These are phyloP conservation scores for Chrysogorgia sp. DNA, from an alignment of 92 coral and sea anemone species.

Conservation along the genomic window DNA sequence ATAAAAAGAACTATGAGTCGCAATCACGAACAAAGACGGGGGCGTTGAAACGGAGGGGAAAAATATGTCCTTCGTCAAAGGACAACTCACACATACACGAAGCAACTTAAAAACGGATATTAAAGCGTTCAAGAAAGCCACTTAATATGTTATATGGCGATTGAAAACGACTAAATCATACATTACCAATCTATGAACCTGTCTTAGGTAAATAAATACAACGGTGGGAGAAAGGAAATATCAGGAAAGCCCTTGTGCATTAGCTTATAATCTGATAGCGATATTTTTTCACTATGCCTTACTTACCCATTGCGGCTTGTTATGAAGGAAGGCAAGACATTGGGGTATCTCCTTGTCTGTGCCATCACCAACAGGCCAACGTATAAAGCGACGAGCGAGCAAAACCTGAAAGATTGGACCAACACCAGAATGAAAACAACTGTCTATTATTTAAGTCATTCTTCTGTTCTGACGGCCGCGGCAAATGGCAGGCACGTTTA, in stretches of 20 bases:
- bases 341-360: not conserved
- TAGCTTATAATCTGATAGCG: not conserved
- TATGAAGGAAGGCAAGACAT: not conserved
- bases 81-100: constrained; percentile 27
- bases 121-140: not conserved
- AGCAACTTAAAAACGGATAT: not conserved
- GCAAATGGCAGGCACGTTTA: not conserved
- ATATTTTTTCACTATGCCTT: not conserved
- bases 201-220: not conserved
- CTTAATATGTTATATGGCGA: not conserved
- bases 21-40: constrained; percentile 30
- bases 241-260: not conserved
- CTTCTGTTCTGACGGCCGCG: not conserved
- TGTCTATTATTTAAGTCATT: not conserved
- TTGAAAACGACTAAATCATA: not conserved
- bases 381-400: not conserved
- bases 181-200: not conserved
- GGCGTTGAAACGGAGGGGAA: constrained; percentile 34
- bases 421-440: not conserved
- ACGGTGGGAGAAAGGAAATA: not conserved
- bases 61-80: constrained; percentile 28
- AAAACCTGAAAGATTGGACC: constrained; percentile 1
- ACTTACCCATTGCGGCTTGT: not conserved
- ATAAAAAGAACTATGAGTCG: constrained; percentile 22
- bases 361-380: not conserved